phyloP scores from a whole-genome alignment of 2,888 invertebrate species.

The Helicoverpa assulta region DNA sequence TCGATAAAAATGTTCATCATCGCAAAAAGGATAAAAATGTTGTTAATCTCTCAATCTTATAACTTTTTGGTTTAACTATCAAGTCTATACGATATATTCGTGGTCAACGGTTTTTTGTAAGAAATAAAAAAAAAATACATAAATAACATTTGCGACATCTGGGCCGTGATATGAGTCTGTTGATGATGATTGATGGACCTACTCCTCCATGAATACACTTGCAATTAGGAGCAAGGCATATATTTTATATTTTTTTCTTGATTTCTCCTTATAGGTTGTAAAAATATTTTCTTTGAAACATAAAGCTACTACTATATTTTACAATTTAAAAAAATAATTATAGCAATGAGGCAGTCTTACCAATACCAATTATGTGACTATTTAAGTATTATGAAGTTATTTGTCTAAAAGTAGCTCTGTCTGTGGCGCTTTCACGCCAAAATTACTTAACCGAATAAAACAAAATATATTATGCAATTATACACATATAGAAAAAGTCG shows the following conservation, averaged over 20 bases:
- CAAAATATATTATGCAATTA: too few species aligned
- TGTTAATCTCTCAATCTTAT: not conserved
- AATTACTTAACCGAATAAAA: too few species aligned
- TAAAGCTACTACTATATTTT: too few species aligned
- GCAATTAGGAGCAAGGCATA: slow-evolving; percentile 31
- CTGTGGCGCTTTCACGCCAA: too few species aligned
- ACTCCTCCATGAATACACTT: slow-evolving; percentile 2
- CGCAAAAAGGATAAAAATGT: not conserved
- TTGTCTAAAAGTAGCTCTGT: too few species aligned
- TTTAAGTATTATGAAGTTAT: too few species aligned
- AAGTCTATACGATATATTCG: not conserved
- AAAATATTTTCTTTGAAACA: too few species aligned
- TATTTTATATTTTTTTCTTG: not conserved
- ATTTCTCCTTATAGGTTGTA: not conserved
- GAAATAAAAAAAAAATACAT: slow-evolving; percentile 37
- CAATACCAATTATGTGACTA: too few species aligned
- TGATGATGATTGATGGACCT: slow-evolving; percentile 41
- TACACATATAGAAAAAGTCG: too few species aligned
- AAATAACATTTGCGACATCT: slow-evolving; percentile 40
- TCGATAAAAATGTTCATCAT: not conserved
- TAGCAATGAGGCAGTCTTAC: too few species aligned
- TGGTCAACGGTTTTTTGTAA: slow-evolving; percentile 11
- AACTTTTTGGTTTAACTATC: not conserved
- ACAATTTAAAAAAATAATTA: too few species aligned
- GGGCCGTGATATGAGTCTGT: slow-evolving; percentile 26